Evolutionary conservation across 2,888 invertebrate species (phyloP), one percentile per base, ranked within the genome.

Genomic region (Orchesella flavescens): DNA sequence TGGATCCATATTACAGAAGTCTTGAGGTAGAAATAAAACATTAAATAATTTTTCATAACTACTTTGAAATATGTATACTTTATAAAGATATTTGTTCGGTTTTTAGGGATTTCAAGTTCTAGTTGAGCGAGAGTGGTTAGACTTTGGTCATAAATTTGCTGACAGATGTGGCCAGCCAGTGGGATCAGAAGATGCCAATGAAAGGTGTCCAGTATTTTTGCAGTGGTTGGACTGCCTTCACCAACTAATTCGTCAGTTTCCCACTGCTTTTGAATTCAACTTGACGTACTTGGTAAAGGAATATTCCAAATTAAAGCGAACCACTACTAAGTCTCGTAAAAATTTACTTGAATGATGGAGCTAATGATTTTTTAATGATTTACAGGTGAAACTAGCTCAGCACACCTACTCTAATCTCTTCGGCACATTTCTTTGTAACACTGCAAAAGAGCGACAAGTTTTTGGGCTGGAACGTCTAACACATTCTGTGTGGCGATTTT

Each of bases 221-320:
- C 99, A 99, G 91, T 99, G 98, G 97, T 92, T 99, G 59, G 99
- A 99, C 90, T 95, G 97, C 89, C 95, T 99, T 4, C 95, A 97
- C 91, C 99, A 99, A 91, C 92, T 98, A 87, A 93, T 94, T 89
- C 90, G 92, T 84, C 97, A 98, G 91, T 97, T 95, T 90, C 96
- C 97, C 0, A 96, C 96, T 91, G 94, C 95, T 90, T 99, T 99
- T 92, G 96, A 99, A 92, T 98, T 99, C 91, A 97, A 97, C 87
- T 93, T 95, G 89, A 94, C 95, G 3, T 99, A 95, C 90, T 92
- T 99, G 92, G 98, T 98, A 89, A 92, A 93, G 91, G 84, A 59
- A 23, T 43, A 83, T 34, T 21, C 3, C 2, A 7, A 21, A 23
- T 3, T n/a, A n/a, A n/a, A n/a, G n/a, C n/a, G n/a, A n/a, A n/a